Percentiles rank a stretch among this genome's conserved stretches.
Conservation (phyloP, 2,113 vertebrate genomes). For the Perca flavescens region DNA sequence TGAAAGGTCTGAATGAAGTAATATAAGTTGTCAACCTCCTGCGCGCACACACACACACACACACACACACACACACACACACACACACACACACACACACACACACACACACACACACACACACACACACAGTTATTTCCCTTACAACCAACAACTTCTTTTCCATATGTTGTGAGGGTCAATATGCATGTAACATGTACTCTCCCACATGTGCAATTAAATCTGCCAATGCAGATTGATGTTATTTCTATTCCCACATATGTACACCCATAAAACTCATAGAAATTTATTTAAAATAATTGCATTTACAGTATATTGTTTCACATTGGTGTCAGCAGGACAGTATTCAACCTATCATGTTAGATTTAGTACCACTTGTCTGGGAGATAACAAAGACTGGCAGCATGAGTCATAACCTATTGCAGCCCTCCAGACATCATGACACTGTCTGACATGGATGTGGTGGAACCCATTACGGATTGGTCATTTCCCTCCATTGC, state of each 20-base stretch:
- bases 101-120: not conserved
- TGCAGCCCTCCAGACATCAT: constrained; percentile 51
- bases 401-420: constrained; percentile 53
- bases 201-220: constrained; percentile 16
- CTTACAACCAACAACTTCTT: constrained; percentile 7
- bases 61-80: not conserved
- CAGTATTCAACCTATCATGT: constrained; percentile 34
- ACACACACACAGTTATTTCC: not conserved
- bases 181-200: not conserved
- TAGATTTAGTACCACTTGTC: constrained; percentile 42
- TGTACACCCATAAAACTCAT: not conserved
- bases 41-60: not conserved
- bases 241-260: constrained; percentile 17
- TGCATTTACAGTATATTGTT: not conserved
- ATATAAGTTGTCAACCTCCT: constrained; percentile 9
- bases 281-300: constrained; percentile 3
- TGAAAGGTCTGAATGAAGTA: not conserved
- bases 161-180: constrained; percentile 17
- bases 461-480: constrained; percentile 45
- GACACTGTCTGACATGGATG: constrained; percentile 53
- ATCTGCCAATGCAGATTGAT: constrained; percentile 8
- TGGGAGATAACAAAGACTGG: constrained; percentile 54
- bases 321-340: constrained; percentile 19
- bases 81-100: not conserved
- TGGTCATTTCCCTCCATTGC: constrained; percentile 51